Conservation (phyloP, 2,113 vertebrate genomes). For the Miniopterus natalensis region DNA sequence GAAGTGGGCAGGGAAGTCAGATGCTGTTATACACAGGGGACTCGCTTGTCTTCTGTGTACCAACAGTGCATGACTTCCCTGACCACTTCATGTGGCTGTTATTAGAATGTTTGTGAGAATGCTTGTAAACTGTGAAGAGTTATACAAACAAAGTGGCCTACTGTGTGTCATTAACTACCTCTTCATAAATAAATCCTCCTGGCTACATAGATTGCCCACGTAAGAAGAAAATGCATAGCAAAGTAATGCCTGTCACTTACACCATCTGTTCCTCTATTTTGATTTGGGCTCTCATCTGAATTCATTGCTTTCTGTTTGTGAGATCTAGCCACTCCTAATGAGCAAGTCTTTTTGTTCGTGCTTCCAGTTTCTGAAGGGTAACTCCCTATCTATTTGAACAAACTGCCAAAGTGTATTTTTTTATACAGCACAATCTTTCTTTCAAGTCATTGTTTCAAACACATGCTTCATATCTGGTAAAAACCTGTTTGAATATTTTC, state of each 20-base stretch:
- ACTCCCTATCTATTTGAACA: not conserved
- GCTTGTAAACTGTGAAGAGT: not conserved
- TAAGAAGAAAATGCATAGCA: not conserved
- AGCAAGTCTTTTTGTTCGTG: not conserved
- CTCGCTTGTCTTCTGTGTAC: not conserved
- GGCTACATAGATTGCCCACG: too few species aligned
- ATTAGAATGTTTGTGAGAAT: not conserved
- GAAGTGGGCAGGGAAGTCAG: not conserved
- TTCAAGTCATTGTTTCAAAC: not conserved
- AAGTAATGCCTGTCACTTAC: not conserved
- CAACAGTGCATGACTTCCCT: not conserved
- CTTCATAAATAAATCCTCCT: not conserved
- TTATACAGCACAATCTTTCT: not conserved
- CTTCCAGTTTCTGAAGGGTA: not conserved
- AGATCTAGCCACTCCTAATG: not conserved
- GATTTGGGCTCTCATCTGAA: not conserved
- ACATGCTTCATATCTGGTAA: not conserved
- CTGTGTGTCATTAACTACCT: not conserved
- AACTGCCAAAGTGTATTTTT: slow-evolving; percentile 24
- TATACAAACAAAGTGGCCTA: not conserved
- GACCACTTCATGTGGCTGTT: not conserved
- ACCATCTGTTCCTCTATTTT: not conserved
- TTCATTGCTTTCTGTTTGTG: not conserved
- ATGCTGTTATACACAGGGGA: too few species aligned
- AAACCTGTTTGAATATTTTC: not conserved